phyloP scores from a whole-genome alignment of 2,888 invertebrate species.

The Synergus japonicus region DNA sequence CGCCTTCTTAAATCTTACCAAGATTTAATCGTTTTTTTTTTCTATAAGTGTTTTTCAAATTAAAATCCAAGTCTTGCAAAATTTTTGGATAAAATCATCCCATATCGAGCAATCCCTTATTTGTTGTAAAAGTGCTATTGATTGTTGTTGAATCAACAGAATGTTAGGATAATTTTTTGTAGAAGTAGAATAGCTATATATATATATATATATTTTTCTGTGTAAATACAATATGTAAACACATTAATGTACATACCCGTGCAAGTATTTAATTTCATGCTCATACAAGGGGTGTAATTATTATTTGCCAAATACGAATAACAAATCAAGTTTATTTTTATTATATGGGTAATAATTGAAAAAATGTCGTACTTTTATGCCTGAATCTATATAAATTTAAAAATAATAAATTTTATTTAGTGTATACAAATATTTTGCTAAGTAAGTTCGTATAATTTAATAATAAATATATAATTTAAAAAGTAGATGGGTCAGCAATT shows the following conservation, averaged over 20 bases:
- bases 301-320: background rate
- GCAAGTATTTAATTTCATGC: background rate
- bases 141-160: background rate
- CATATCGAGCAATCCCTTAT: background rate
- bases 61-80: no score
- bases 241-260: slow-evolving; percentile 3
- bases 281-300: background rate
- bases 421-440: no score
- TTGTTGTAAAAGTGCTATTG: background rate
- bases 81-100: no score
- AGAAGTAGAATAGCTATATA: background rate
- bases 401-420: no score
- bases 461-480: slow-evolving; percentile 7
- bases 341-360: background rate
- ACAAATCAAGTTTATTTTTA: background rate
- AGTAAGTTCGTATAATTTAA: background rate
- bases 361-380: no score
- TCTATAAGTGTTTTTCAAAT: no score
- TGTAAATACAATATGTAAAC: background rate
- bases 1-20: no score
- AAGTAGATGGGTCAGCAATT: background rate
- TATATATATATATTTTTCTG: background rate
- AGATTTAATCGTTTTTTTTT: no score
- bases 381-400: no score
- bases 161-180: background rate